Evolutionary conservation across 1,140 invertebrate genomes (phyloP), one percentile per base, ranked within the genome.

Genomic region (Cotesia chilonis): DNA sequence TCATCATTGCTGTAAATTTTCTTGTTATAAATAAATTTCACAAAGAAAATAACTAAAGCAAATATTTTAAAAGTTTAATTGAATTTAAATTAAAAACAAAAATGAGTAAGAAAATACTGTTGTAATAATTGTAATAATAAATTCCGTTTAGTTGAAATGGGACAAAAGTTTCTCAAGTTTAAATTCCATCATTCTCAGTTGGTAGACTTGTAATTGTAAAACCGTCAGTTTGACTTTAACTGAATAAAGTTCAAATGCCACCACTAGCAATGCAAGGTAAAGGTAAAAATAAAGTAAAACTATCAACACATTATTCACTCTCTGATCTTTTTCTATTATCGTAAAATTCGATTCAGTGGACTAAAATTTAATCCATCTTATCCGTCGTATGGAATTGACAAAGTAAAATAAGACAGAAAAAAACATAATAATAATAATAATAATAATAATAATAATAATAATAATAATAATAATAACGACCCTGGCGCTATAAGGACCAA

Each of bases 171-270:
- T 37, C 47, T 17, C 17, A 14, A 17, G 17, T 17, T 14, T n/a
- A 14, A 55, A 14, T 17, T 55, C 17, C 17, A 17, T 55, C 17
- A 17, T n/a, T 17, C 54, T 14, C 12, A n/a, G 54, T 55, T n/a
- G 17, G 10, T 14, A 14, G 12, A 55, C 12, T 55, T 14, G 54
- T 55, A 55, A 55, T 55, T 55, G 12, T 55, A 17, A 55, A 55
- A 55, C 54, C 54, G 12, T 55, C 41, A 47, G 4, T 55, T 55
- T 55, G 9, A 47, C 36, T 36, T 14, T 6, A 47, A 64, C 3
- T 36, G 37, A 64, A 47, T 12, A 64, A 64, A 66, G 41, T 28
- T 66, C 17, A 66, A 66, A 66, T 66, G 41, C 28, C n/a, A 66
- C n/a, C 17, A 17, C 28, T 6, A 66, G 7, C 17, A 20, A 57